These are phyloP conservation scores for Polymixis lichenea DNA, from an alignment of 2,888 invertebrate species.

Conservation along the genomic window DNA sequence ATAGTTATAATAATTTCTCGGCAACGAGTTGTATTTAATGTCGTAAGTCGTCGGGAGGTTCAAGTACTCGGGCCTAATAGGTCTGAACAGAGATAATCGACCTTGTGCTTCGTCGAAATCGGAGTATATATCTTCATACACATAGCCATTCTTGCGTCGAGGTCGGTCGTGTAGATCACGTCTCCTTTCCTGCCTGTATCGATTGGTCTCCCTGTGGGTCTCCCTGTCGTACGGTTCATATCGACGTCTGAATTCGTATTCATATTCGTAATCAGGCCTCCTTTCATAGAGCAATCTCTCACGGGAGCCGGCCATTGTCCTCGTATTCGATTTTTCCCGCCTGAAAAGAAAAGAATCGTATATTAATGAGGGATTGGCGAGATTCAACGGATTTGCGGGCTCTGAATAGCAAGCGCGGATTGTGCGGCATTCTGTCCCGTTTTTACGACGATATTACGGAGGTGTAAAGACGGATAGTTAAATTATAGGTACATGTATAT, in stretches of 20 bases:
- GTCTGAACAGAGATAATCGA: slow-evolving; percentile 85
- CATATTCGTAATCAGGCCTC: slow-evolving; percentile 79
- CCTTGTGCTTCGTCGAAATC: slow-evolving; percentile 89
- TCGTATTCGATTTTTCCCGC: slow-evolving; percentile 76
- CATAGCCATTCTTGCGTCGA: slow-evolving; percentile 85
- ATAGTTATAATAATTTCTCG: slow-evolving; percentile 84
- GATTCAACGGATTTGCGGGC: slow-evolving; percentile 66
- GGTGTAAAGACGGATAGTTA: slow-evolving; percentile 55
- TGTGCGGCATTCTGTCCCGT: slow-evolving; percentile 37
- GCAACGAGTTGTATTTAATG: slow-evolving; percentile 85
- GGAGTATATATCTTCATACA: slow-evolving; percentile 89
- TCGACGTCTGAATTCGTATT: slow-evolving; percentile 76
- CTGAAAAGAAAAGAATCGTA: slow-evolving; percentile 77
- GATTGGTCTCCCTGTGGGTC: slow-evolving; percentile 66
- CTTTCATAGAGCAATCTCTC: slow-evolving; percentile 85
- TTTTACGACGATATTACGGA: slow-evolving; percentile 58
- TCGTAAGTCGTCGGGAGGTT: slow-evolving; percentile 85
- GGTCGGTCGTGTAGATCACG: slow-evolving; percentile 73
- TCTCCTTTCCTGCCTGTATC: slow-evolving; percentile 74
- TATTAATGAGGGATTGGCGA: slow-evolving; percentile 71
- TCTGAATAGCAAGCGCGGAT: slow-evolving; percentile 47
- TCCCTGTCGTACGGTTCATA: slow-evolving; percentile 72
- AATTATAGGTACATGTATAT: slow-evolving; percentile 52
- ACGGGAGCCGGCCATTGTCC: slow-evolving; percentile 86
- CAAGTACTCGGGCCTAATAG: slow-evolving; percentile 87